Evolutionary conservation across 2,797 vertebrate species (phyloP), one percentile per base, ranked within the genome.

Genomic region (Pogonophryne albipinna): DNA sequence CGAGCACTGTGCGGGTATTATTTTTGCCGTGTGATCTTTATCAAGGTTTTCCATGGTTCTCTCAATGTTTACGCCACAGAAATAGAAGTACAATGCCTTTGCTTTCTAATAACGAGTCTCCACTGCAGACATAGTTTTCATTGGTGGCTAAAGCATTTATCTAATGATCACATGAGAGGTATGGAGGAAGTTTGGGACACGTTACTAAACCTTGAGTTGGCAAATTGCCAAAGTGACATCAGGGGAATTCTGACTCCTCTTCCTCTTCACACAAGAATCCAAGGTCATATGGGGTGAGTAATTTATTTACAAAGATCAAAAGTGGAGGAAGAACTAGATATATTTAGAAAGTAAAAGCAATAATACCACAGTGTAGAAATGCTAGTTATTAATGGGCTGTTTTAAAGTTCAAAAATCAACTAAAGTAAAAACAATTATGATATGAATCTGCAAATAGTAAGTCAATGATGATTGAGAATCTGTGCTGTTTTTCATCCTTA

Each of bases 101-200:
- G 34, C 6, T 38, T 38, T 38, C 2, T 4, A 27, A 27, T 27
- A 4, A 27, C 27, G 16, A 14, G 5, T 52, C 15, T 66, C 6
- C 1, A 12, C 10, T 49, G 9, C 10, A 59, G 15, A 65, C 55
- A 52, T 7, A 52, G 14, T 4, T 55, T 14, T 56, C 2, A 47
- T 46, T 38, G 7, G 10, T 8, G 20, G 38, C 14, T 56, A 19
- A 41, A 15, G n/a, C 16, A n/a, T 65, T 53, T 20, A 19, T 7
- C 7, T 67, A 71, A 46, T 16, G 13, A 67, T 65, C 45, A 34
- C 12, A 45, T 17, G 1, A n/a, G 2, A 67, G 44, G 41, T 46
- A 42, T 65, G 42, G 23, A n/a, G 17, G 59, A 53, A 62, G 4
- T 66, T n/a, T 31, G 3, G 6, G 17, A 71, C 66, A 76, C 71